Percentiles rank a stretch among this genome's conserved stretches.
Evolutionary conservation across 2,888 invertebrate genomes (phyloP).

Genomic region (Aleiodes leptofemur): DNA sequence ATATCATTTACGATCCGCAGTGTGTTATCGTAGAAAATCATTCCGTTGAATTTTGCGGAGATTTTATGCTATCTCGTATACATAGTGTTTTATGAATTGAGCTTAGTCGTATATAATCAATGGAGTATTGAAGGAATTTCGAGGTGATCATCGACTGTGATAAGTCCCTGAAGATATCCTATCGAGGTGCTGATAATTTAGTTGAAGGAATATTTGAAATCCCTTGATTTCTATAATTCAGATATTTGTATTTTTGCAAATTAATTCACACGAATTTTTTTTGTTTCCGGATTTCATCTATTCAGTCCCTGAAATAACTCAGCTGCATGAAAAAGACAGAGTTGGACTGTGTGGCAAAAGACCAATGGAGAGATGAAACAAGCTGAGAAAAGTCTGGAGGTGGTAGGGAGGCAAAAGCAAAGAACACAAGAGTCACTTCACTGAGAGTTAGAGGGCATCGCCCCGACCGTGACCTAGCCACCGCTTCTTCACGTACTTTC

Average conservation of each 20-base stretch:
- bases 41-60: slow-evolving; percentile 20
- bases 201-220: too few species aligned
- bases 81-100: slow-evolving; percentile 32
- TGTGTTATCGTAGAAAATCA: slow-evolving; percentile 26
- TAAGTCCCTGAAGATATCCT: too few species aligned
- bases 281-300: too few species aligned
- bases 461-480: slow-evolving; percentile 75
- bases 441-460: slow-evolving; percentile 71
- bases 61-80: slow-evolving; percentile 35
- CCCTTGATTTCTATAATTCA: too few species aligned
- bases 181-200: too few species aligned
- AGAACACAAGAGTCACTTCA: slow-evolving; percentile 55
- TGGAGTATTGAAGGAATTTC: slow-evolving; percentile 19
- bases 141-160: slow-evolving; percentile 26
- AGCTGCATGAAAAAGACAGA: too few species aligned
- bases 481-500: slow-evolving; percentile 63
- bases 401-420: slow-evolving; percentile 50
- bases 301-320: too few species aligned
- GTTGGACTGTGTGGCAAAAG: too few species aligned
- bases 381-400: slow-evolving; percentile 43
- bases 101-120: slow-evolving; percentile 36
- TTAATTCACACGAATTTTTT: too few species aligned
- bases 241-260: too few species aligned
- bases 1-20: slow-evolving; percentile 42
- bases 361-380: background rate